These are phyloP conservation scores for Pachycephus smyrnensis DNA, from an alignment of 2,888 invertebrate genomes.

Conservation along the genomic window DNA sequence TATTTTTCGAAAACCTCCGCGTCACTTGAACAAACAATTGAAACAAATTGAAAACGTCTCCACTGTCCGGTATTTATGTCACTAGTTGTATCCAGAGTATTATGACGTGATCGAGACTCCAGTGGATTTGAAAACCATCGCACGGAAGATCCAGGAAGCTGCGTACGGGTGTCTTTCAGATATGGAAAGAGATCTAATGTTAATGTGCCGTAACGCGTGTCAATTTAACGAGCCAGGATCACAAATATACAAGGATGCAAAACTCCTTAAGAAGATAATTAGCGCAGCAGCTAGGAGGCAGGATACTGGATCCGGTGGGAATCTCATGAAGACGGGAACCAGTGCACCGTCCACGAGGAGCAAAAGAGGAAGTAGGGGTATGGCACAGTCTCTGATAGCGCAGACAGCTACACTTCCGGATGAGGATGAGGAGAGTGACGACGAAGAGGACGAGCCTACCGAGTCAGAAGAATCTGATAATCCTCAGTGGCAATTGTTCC, in stretches of 20 bases:
- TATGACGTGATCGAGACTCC: constrained; percentile 94
- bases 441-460: constrained; percentile 73
- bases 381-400: constrained; percentile 70
- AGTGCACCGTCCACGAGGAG: constrained; percentile 60
- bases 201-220: constrained; percentile 96
- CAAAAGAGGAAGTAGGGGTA: constrained; percentile 59
- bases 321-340: constrained; percentile 48
- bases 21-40: not conserved
- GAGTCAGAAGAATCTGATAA: constrained; percentile 72
- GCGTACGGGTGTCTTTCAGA: constrained; percentile 84
- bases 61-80: constrained; percentile 15
- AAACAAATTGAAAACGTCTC: not conserved
- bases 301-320: constrained; percentile 45
- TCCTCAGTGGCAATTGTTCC: constrained; percentile 92
- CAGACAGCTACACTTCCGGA: constrained; percentile 73
- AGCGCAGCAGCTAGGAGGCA: constrained; percentile 58
- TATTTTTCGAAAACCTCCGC: not conserved
- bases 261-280: constrained; percentile 84
- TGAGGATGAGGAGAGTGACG: constrained; percentile 74
- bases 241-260: constrained; percentile 95
- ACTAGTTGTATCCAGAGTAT: constrained; percentile 90
- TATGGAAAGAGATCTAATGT: constrained; percentile 88
- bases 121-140: constrained; percentile 94
- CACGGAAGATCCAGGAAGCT: constrained; percentile 87
- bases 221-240: constrained; percentile 97